Percentiles rank a stretch among this genome's conserved stretches.
Conservation (phyloP, 2,113 vertebrate genomes). For the Spermophilus dauricus region DNA sequence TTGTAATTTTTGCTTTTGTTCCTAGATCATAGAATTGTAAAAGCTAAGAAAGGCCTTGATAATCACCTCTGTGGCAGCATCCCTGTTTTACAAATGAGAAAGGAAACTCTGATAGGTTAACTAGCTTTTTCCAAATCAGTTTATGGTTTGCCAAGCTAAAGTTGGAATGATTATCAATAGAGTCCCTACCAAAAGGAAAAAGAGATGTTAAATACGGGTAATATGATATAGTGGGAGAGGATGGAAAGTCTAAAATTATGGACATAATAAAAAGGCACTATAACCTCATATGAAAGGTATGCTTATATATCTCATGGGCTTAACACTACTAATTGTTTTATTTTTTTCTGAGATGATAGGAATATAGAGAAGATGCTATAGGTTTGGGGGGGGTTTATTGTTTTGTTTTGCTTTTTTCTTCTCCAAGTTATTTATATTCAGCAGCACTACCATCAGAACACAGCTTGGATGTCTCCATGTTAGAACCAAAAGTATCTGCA, state of each 20-base stretch:
- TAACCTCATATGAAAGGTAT: not conserved
- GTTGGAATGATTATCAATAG: not conserved
- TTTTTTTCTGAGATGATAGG: not conserved
- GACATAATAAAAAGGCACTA: not conserved
- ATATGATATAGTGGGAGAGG: not conserved
- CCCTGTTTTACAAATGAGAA: conserved; percentile 66
- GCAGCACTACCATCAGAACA: not conserved
- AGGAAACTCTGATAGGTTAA: conserved; percentile 47
- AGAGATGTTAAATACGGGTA: not conserved
- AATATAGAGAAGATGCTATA: not conserved
- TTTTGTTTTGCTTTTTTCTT: not conserved
- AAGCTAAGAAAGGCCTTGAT: conserved; percentile 67
- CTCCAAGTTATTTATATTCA: not conserved
- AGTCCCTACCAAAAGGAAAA: conserved; percentile 27
- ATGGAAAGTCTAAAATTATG: not conserved
- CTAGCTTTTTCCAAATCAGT: conserved; percentile 27
- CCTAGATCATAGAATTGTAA: conserved; percentile 51
- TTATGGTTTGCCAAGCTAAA: conserved; percentile 35
- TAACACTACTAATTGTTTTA: not conserved
- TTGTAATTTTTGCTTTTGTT: conserved; percentile 66
- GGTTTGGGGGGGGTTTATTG: not conserved
- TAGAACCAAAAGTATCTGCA: not conserved
- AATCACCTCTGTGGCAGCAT: conserved; percentile 66
- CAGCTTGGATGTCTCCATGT: conserved; percentile 32
- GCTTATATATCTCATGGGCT: not conserved